Evolutionary conservation across 2,888 invertebrate species (phyloP).

Genomic region (Microctonus hyperodae): DNA sequence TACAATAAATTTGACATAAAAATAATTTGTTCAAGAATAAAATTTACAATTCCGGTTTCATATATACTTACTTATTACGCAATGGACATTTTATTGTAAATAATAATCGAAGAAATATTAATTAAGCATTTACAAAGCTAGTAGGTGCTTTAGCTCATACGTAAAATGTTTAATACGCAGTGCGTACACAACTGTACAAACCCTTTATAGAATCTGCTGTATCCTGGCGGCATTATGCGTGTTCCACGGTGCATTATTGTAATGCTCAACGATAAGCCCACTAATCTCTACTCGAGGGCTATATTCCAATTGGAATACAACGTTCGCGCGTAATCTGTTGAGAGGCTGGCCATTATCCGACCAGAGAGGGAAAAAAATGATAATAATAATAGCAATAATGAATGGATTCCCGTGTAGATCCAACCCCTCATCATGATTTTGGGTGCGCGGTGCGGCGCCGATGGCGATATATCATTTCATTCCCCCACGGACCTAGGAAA

Average conservation of each 20-base stretch:
- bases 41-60: not conserved
- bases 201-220: constrained; percentile 12
- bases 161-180: constrained; percentile 12
- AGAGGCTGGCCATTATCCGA: constrained; percentile 56
- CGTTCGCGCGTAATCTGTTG: constrained; percentile 55
- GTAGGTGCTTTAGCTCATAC: not conserved
- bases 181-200: not conserved
- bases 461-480: constrained; percentile 34
- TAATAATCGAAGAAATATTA: constrained; percentile 2
- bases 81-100: not conserved
- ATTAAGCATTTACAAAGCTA: constrained; percentile 9
- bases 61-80: not conserved
- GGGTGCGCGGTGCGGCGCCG: constrained; percentile 20
- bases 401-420: constrained; percentile 16
- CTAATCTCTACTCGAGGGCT: constrained; percentile 55
- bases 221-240: constrained; percentile 39
- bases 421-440: constrained; percentile 13
- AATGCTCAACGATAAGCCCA: constrained; percentile 57
- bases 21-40: not conserved
- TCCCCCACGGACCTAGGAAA: constrained; percentile 19
- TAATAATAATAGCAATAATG: constrained; percentile 24
- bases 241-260: constrained; percentile 51
- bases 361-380: constrained; percentile 38
- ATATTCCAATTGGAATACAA: constrained; percentile 50
- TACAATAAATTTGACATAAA: not conserved